Evolutionary conservation across 2,888 invertebrate species (phyloP).

Genomic region (Tridacna crocea): DNA sequence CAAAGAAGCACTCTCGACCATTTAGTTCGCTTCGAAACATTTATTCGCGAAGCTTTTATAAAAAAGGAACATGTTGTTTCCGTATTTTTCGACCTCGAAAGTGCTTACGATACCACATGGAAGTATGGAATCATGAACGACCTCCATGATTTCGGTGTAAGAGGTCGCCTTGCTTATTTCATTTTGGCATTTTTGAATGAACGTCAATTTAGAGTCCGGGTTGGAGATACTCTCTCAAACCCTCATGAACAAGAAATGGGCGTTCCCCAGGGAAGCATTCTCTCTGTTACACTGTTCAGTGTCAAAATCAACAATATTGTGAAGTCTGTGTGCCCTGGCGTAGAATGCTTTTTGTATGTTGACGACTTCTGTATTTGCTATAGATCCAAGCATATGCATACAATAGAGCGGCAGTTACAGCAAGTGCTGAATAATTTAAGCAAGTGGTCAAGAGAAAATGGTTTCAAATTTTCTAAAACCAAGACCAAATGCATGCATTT

Average conservation of each 20-base stretch:
- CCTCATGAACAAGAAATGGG: conserved; percentile 30
- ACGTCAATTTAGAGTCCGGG: conserved; percentile 23
- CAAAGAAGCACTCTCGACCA: conserved; percentile 47
- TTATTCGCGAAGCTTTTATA: conserved; percentile 48
- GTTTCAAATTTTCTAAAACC: conserved; percentile 47
- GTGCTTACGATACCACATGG: conserved; percentile 25
- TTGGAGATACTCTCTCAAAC: neutral
- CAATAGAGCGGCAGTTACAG: conserved; percentile 34
- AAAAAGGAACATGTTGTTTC: conserved; percentile 57
- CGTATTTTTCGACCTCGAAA: conserved; percentile 45
- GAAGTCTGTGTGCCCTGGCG: neutral
- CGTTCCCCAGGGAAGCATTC: conserved; percentile 32
- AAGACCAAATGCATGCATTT: conserved; percentile 54
- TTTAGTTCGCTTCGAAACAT: conserved; percentile 24
- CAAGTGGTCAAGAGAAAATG: conserved; percentile 39
- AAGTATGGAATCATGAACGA: conserved; percentile 46
- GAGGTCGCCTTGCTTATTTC: neutral
- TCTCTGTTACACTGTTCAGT: conserved; percentile 27
- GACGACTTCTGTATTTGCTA: conserved; percentile 23
- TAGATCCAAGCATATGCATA: conserved; percentile 32
- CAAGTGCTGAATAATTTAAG: conserved; percentile 26
- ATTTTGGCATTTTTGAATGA: conserved; percentile 25
- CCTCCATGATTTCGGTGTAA: neutral
- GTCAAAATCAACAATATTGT: conserved; percentile 28
- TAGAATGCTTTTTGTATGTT: conserved; percentile 31